Evolutionary conservation across 2,888 invertebrate species (phyloP), one percentile per base, ranked within the genome.

Genomic region (Cantharis rustica): DNA sequence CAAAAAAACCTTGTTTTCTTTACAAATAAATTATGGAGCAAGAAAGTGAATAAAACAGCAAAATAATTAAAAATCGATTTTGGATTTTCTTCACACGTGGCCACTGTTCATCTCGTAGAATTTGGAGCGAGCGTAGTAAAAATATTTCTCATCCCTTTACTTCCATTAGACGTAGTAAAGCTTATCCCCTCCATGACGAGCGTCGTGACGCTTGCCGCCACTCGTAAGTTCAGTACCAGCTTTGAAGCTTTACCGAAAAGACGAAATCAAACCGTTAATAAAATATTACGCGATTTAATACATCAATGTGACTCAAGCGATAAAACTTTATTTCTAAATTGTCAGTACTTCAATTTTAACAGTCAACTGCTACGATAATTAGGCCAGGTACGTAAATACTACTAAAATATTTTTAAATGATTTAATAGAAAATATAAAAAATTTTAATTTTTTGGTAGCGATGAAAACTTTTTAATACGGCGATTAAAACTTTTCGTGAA

Each of bases 141-240:
- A 79, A 79, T 62, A 74, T 76, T 64, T 71, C 69, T 70, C 77
- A 73, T 68, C 76, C 74, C 76, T 76, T 69, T 74, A 71, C 74
- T 73, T 78, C 71, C 76, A 74, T 75, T 75, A 76, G 78, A 78
- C 79, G 79, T 76, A 79, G 77, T 77, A 76, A 74, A 78, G 73
- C 71, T 73, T 77, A 73, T 74, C 77, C 77, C 77, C 73, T 75
- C 76, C 61, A 74, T 71, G 64, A 70, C 47, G 73, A 62, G 77
- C 73, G 70, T 69, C 79, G 80, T 75, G 76, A 76, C 75, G 73
- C 76, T 69, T 68, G 74, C 62, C 64, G 64, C 17, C 23, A 71
- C 47, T 23, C 69, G 66, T 16, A 76, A 75, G 69, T 77, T 80
- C 80, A 79, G 80, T 80, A 64, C 74, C 73, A 76, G 75, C 77